Conservation (phyloP, 2,888 invertebrate species). For the Achlya flavicornis region DNA sequence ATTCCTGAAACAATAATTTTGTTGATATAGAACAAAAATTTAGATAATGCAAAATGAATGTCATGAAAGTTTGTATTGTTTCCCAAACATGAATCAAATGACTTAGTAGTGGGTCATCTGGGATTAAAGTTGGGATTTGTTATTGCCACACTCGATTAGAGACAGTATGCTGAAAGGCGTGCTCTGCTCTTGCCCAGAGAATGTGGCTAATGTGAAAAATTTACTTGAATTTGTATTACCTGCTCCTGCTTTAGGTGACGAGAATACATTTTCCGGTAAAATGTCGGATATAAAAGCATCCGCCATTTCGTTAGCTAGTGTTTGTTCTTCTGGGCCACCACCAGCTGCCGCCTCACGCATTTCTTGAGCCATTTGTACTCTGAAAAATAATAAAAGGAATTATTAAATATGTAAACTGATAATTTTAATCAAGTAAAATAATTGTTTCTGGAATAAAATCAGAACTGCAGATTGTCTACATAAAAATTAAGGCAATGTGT, state of each 20-base stretch:
- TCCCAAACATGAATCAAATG: conserved; percentile 81
- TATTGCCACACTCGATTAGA: conserved; percentile 82
- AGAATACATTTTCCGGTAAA: conserved; percentile 96
- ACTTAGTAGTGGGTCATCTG: conserved; percentile 65
- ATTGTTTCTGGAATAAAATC: conserved; percentile 36
- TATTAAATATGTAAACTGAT: not conserved
- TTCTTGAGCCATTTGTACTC: conserved; percentile 98
- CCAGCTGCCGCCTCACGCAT: conserved; percentile 96
- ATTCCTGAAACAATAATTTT: conserved; percentile 84
- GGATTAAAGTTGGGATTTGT: conserved; percentile 78
- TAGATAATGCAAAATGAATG: not conserved
- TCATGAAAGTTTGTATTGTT: conserved; percentile 42
- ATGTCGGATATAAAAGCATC: conserved; percentile 98
- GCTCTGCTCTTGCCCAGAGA: conserved; percentile 81
- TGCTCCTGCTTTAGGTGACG: conserved; percentile 97
- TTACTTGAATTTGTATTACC: conserved; percentile 49
- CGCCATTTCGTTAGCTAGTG: conserved; percentile 98
- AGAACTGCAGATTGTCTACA: conserved; percentile 80
- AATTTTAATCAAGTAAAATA: not conserved
- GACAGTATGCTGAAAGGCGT: conserved; percentile 62
- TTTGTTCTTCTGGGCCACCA: conserved; percentile 95
- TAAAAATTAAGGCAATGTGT: conserved; percentile 63
- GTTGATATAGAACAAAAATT: not conserved
- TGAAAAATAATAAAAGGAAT: conserved; percentile 38
- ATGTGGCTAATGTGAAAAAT: conserved; percentile 56